These are phyloP conservation scores for Caenorhabditis japonica DNA, from an alignment of 2,888 invertebrate genomes.

Conservation along the genomic window DNA sequence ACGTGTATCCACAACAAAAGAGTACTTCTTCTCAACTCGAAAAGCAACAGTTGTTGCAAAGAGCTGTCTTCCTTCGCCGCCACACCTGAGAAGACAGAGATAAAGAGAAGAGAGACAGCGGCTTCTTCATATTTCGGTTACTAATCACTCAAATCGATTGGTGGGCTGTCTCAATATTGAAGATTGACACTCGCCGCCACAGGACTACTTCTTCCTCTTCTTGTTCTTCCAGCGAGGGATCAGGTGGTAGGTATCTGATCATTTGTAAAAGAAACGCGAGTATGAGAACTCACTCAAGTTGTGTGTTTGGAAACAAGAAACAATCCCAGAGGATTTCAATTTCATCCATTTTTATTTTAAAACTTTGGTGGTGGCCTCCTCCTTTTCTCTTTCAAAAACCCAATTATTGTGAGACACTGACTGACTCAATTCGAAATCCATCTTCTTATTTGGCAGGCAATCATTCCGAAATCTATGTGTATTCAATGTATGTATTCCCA, in stretches of 20 bases:
- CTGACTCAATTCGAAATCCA: constrained; percentile 21
- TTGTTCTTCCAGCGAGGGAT: too few relatives aligned
- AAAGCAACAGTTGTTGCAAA: constrained; percentile 32
- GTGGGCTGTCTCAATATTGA: constrained; percentile 47
- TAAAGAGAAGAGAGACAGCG: constrained; percentile 1
- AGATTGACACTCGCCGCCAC: constrained; percentile 26
- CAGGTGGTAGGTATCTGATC: not conserved
- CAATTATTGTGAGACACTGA: constrained; percentile 27
- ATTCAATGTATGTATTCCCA: constrained; percentile 6
- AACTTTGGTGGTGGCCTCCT: constrained; percentile 1
- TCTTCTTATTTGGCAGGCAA: constrained; percentile 19
- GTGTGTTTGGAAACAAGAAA: too few relatives aligned
- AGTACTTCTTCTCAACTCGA: constrained; percentile 3
- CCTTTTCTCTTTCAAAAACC: constrained; percentile 13
- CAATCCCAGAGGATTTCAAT: too few relatives aligned
- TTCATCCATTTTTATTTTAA: too few relatives aligned
- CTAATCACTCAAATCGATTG: constrained; percentile 37
- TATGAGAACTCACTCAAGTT: too few relatives aligned
- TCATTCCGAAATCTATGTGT: constrained; percentile 24
- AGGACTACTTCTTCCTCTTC: not conserved
- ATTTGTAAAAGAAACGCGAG: too few relatives aligned
- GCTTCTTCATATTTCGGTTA: constrained; percentile 50
- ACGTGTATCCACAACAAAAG: constrained; percentile 45
- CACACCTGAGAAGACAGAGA: constrained; percentile 31
- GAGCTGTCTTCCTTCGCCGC: constrained; percentile 20